These are phyloP conservation scores for Lagopus leucura DNA, from an alignment of 2,113 vertebrate species.

Conservation along the genomic window DNA sequence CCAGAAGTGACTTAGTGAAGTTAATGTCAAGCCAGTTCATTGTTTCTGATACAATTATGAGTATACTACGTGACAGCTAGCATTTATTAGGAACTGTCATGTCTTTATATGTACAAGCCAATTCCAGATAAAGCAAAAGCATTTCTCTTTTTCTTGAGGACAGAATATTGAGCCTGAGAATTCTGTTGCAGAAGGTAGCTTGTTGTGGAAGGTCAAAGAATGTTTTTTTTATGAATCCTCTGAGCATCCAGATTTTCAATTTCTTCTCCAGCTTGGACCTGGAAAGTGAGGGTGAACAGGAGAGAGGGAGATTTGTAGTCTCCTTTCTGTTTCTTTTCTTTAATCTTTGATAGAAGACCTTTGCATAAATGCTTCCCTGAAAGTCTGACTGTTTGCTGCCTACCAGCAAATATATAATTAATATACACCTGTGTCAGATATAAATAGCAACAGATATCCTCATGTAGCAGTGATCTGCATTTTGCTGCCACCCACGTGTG, in stretches of 20 bases:
- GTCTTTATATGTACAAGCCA: background rate
- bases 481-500: background rate
- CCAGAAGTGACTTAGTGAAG: background rate
- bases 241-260: background rate
- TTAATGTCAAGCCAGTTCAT: background rate
- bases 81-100: background rate
- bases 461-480: background rate
- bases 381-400: background rate
- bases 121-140: background rate
- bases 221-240: background rate
- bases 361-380: background rate
- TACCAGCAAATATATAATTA: background rate
- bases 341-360: background rate
- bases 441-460: background rate
- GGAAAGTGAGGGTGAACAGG: background rate
- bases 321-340: background rate
- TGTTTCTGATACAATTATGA: background rate
- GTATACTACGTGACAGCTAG: accelerated
- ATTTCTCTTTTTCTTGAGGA: background rate
- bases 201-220: background rate
- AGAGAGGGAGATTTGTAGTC: background rate
- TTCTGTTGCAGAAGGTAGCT: background rate
- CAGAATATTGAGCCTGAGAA: background rate
- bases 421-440: background rate
- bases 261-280: background rate